Evolutionary conservation across 2,113 vertebrate genomes (phyloP), one percentile per base, ranked within the genome.

Genomic region (Rhombomys opimus): DNA sequence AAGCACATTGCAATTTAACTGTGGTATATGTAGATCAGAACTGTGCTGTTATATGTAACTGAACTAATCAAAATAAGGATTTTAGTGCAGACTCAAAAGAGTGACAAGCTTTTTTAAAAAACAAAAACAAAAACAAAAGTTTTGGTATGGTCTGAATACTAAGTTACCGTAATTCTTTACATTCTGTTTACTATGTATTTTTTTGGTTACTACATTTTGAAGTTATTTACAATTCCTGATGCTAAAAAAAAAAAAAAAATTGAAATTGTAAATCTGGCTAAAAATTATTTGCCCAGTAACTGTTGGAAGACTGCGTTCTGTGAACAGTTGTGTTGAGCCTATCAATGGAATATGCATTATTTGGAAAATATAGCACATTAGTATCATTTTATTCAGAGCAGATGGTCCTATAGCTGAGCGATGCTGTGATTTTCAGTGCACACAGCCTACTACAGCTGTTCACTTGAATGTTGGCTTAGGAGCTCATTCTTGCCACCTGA

Each of bases 101-200:
- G 95, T 97, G 98, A 97, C 94, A 97, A 98, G 94, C 87, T 95
- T 97, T 90, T 95, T 96, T 72, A 89, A 67, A 50, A 89, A 84
- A 73, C 86, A 93, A 96, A 87, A 52, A 89, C 35, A 41, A 97
- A 91, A 96, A 95, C 97, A 98, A 98, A 98, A 97, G 98, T 98
- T 99, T 99, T 99, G 98, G 99, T 99, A 99, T 99, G 98, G 98
- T 99, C 98, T 99, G 98, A 98, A 98, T 98, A 97, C 97, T 98
- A 98, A 98, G 97, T 98, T 98, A 97, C 97, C 97, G 54, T 98
- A 97, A 98, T 96, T 98, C 97, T 97, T 97, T 98, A 97, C 98
- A 98, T 97, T 87, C 89, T 98, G 95, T 98, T 78, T 98, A 89
- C 97, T 98, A 93, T 98, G 94, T 98, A 98, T 98, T 90, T 98